Evolutionary conservation across 2,888 invertebrate species (phyloP).

Genomic region (Oxystoma pomonae): DNA sequence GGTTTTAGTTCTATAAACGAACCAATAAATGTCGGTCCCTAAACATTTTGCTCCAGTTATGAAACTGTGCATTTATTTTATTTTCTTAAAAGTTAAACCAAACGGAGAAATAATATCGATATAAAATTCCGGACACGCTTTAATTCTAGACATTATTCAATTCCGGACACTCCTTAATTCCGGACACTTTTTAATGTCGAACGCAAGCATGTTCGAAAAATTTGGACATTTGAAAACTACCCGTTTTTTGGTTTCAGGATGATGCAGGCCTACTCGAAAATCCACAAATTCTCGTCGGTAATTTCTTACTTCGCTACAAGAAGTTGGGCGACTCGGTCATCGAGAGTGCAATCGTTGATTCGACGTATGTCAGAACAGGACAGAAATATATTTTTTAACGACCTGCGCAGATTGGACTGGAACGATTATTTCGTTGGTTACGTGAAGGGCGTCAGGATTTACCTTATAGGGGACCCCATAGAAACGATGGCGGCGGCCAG

Average conservation of each 20-base stretch:
- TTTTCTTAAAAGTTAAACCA: no score
- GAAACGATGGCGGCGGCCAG: slow-evolving; percentile 60
- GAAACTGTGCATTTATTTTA: no score
- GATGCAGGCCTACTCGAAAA: slow-evolving; percentile 72
- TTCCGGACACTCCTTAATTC: no score
- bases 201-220: no score
- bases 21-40: no score
- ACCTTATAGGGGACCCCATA: slow-evolving; percentile 74
- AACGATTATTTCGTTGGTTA: slow-evolving; percentile 64
- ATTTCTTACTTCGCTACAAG: slow-evolving; percentile 72
- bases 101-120: no score
- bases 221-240: no score
- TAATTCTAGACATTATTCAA: no score
- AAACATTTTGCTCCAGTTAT: no score
- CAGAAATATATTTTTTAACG: slow-evolving; percentile 66
- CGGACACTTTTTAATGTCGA: no score
- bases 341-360: slow-evolving; percentile 58
- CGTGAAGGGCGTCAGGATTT: slow-evolving; percentile 68
- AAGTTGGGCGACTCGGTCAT: slow-evolving; percentile 66
- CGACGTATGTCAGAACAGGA: slow-evolving; percentile 49
- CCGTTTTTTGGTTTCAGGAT: slow-evolving; percentile 53
- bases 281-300: slow-evolving; percentile 71
- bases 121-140: no score
- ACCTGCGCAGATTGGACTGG: slow-evolving; percentile 74
- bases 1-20: slow-evolving; percentile 7